Evolutionary conservation across 2,797 vertebrate genomes (phyloP), one percentile per base, ranked within the genome.

Genomic region (Sebastolobus altivelis): DNA sequence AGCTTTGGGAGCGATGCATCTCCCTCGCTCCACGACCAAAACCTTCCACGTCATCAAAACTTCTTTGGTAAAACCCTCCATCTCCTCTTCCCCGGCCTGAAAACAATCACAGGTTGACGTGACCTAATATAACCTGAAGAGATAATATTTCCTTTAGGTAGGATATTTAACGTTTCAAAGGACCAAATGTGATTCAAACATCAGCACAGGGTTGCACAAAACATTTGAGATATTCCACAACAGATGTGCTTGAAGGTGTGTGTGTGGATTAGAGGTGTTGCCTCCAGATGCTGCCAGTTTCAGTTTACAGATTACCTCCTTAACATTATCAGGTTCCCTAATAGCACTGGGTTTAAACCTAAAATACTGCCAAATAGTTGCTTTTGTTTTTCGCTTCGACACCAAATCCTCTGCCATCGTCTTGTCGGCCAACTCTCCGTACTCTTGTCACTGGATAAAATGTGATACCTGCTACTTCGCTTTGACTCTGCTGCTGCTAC

Each of bases 21-120:
- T 99, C 98, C 93, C 97, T 96, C 68, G 91, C 97, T 93, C 97
- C 98, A 87, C 97, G 97, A 84, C 98, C 98, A 96, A 99, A 99
- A 82, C 97, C 97, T 92, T 99, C 99, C 83, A 99, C 97, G 89
- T 99, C 99, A 88, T 99, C 99, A 97, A 99, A 99, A 97, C 98
- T 99, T 99, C 99, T 99, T 99, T 99, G 99, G 98, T 99, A 99
- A 97, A 99, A 99, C 90, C 97, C 97, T 93, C 97, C 97, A 88
- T 99, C 99, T 92, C 99, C 98, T 96, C 99, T 96, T 82, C 98
- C 98, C 93, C 99, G 96, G 84, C 99, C 98, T 99, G 92, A 77
- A 78, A 84, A 78, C 70, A 87, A 87, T 59, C 58, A 83, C 9
- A 83, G 56, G 29, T 49, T 63, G 8, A 79, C 22, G 52, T 33